These are phyloP conservation scores for Cossypha heuglini DNA, from an alignment of 2,797 vertebrate genomes.

Conservation along the genomic window DNA sequence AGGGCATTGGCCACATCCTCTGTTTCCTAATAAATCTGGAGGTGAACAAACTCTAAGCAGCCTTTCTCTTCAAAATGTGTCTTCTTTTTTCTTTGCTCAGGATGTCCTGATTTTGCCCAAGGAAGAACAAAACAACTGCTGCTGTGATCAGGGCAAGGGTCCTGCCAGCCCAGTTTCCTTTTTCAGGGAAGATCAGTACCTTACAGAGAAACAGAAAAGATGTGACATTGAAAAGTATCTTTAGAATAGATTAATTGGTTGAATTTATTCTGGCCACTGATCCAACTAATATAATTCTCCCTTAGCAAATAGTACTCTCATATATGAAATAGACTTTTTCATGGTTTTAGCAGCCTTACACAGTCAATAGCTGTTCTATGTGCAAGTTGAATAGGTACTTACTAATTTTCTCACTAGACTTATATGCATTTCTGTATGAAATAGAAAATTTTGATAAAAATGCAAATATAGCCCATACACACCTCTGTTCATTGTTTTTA, in stretches of 20 bases:
- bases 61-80: background rate
- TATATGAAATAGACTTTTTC: background rate
- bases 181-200: background rate
- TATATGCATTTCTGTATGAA: background rate
- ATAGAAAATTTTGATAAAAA: background rate
- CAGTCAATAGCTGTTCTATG: background rate
- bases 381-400: background rate
- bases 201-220: background rate
- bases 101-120: background rate
- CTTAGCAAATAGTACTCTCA: background rate
- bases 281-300: background rate
- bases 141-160: background rate
- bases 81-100: background rate
- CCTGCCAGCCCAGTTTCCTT: background rate
- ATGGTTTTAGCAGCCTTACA: background rate
- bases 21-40: background rate
- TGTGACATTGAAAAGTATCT: background rate
- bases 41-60: background rate
- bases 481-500: background rate
- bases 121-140: background rate
- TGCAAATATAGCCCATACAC: background rate
- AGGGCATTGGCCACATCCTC: background rate
- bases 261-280: background rate
- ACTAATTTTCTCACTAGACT: background rate
- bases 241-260: background rate